These are phyloP conservation scores for Meganola albula DNA, from an alignment of 2,888 invertebrate species.

Conservation along the genomic window DNA sequence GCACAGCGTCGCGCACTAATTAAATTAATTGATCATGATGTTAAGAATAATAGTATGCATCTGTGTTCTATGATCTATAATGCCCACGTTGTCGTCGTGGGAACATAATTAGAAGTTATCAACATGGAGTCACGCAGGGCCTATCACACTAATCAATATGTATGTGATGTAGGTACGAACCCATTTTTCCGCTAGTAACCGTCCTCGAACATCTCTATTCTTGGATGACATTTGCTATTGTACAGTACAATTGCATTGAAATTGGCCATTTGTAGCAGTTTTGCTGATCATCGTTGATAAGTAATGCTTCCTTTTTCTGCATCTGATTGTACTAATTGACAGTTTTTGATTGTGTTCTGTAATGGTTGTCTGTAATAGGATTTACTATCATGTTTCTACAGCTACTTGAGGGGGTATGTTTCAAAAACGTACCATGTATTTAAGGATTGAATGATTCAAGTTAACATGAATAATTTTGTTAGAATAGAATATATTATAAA, in stretches of 20 bases:
- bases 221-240: constrained; percentile 34
- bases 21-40: no score
- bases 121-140: constrained; percentile 4
- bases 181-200: constrained; percentile 23
- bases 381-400: no score
- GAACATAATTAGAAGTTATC: constrained; percentile 16
- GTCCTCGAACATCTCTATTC: constrained; percentile 35
- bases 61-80: no score
- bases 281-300: constrained; percentile 51
- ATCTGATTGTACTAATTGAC: constrained; percentile 31
- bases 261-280: constrained; percentile 46
- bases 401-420: no score
- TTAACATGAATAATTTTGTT: no score
- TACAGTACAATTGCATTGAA: constrained; percentile 38
- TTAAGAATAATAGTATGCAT: no score
- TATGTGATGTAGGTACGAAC: constrained; percentile 13
- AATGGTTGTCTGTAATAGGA: constrained; percentile 23
- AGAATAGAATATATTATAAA: no score
- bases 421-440: no score
- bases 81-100: no score
- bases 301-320: constrained; percentile 52
- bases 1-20: no score
- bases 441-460: no score
- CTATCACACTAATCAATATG: constrained; percentile 14
- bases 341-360: constrained; percentile 29